Base-by-base conservation (phyloP, 2,113 vertebrate genomes). In the Nothoprocta pentlandii region DNA sequence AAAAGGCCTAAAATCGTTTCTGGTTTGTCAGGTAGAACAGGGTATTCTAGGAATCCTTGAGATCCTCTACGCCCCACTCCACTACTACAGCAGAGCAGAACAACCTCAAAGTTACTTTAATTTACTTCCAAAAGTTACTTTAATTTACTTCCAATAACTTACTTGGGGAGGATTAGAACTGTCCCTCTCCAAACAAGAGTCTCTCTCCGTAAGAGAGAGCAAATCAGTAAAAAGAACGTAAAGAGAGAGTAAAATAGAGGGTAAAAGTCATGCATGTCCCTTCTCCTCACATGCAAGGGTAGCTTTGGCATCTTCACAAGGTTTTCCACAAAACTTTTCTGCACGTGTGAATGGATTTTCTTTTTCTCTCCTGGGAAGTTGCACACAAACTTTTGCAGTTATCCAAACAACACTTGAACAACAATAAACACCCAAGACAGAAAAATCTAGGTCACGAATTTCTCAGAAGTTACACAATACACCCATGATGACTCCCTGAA, bases 381-480 rank as follows among this genome's bases (percentile, higher is more conserved):
- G 75, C 89, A 87, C 64, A 74, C 14, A 66, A 91, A 95, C 51
- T 87, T 91, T 68, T 80, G 58, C 77, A 82, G 63, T 66, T 94
- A 80, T 22, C 61, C 87, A 95, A 87, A 80, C n/a, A 82, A 41
- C 39, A 67, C 21, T 79, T 71, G 17, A 85, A 91, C 54, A 89
- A 89, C 59, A 92, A 94, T 41, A 92, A 87, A 94, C 59, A 95
- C 4, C 11, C 91, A 91, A 90, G 64, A 66, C 28, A 92, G 53
- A 51, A 95, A 92, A 94, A 96, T 93, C 90, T 90, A 86, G 91
- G 87, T 92, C 87, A 94, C 47, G 86, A 94, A 90, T 92, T 96
- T 92, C 91, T 95, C 75, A 83, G 87, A 95, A 80, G 42, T 95
- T 92, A 68, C 42, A 80, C 61, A 87, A 92, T 75, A 64, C 49